Conservation (phyloP, 2,113 vertebrate species). For the Leucopsar rothschildi region DNA sequence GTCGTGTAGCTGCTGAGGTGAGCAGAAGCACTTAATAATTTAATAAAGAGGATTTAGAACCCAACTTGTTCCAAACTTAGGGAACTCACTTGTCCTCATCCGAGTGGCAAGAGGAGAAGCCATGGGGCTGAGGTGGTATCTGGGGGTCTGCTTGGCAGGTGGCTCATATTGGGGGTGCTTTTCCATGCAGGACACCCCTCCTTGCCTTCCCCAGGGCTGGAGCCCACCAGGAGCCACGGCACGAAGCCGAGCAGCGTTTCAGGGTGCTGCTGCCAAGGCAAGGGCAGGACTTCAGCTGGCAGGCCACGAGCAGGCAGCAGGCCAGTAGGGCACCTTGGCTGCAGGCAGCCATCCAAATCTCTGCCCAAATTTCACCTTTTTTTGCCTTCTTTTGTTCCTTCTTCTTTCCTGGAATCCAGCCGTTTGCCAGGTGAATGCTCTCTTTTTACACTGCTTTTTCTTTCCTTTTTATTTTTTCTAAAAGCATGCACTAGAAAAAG, state of each 20-base stretch:
- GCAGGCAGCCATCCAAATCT: not conserved
- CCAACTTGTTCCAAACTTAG: accelerated
- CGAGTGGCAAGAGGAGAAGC: not conserved
- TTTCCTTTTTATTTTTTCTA: not conserved
- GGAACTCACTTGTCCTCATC: accelerated
- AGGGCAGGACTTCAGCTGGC: not conserved
- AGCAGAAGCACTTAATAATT: not conserved
- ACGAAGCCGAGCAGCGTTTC: not conserved
- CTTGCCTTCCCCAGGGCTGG: accelerated
- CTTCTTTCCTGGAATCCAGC: not conserved
- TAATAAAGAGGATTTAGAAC: not conserved
- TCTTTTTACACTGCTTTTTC: not conserved
- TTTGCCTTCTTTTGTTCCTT: not conserved
- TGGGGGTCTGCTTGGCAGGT: not conserved
- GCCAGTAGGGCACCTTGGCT: not conserved
- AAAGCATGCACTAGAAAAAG: not conserved
- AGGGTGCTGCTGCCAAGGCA: not conserved
- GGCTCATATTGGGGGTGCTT: not conserved
- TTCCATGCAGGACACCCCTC: not conserved
- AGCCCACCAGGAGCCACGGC: not conserved
- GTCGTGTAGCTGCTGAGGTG: accelerated
- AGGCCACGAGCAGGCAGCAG: not conserved
- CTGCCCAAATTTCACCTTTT: not conserved
- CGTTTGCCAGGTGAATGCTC: conserved; percentile 6
- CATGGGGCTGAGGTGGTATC: not conserved